Conservation (phyloP, 2,888 invertebrate species). For the Lapara coniferarum region DNA sequence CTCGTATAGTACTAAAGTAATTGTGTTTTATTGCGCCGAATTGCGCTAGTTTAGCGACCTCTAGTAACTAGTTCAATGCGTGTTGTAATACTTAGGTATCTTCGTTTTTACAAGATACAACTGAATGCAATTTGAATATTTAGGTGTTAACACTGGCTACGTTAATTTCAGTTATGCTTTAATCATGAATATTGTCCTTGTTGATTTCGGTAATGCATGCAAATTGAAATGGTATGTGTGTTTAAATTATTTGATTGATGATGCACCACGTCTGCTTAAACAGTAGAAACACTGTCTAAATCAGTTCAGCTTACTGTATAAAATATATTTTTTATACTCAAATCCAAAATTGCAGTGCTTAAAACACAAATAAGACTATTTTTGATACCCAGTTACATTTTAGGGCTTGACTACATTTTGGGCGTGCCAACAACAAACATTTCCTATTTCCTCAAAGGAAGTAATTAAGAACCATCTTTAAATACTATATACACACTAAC, state of each 20-base stretch:
- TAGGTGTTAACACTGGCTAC: constrained; percentile 27
- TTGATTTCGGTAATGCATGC: no score
- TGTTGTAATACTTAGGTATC: constrained; percentile 16
- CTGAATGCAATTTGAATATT: constrained; percentile 28
- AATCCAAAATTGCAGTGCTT: no score
- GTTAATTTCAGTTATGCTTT: neutral
- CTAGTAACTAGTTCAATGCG: constrained; percentile 13
- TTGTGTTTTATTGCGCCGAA: constrained; percentile 20
- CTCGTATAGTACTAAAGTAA: constrained; percentile 6
- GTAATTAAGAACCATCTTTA: constrained; percentile 69
- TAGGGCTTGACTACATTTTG: neutral
- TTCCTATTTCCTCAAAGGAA: constrained; percentile 64
- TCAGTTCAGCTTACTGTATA: no score
- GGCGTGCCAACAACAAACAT: constrained; percentile 32
- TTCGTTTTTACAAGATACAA: constrained; percentile 15
- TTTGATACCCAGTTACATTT: neutral
- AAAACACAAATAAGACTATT: neutral
- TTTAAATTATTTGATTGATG: no score
- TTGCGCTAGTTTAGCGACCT: constrained; percentile 18
- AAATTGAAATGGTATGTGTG: no score
- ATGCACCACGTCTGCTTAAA: no score
- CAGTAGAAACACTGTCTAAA: no score
- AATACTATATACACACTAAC: constrained; percentile 54
- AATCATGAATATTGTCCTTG: no score
- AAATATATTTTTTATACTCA: no score